Base-by-base conservation (phyloP, 1,140 invertebrate genomes). In the Saccostrea cuccullata region DNA sequence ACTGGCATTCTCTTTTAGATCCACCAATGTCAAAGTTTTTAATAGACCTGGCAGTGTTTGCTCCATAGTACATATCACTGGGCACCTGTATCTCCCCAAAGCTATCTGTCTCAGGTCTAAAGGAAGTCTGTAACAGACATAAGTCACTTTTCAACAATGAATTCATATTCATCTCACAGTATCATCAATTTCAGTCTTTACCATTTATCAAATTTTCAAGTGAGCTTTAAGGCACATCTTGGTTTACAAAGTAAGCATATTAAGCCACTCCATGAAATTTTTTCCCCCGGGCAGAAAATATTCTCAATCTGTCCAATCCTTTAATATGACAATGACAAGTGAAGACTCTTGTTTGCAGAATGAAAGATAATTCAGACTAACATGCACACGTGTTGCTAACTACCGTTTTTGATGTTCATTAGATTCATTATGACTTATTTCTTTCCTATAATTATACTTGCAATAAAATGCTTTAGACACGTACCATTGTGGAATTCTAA, bases 1-100 rank as follows among this genome's bases (percentile, higher is more conserved):
- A 98, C 97, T 85, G 98, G 98, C 98, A 99, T 99, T 89, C 97
- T 96, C 95, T 99, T 98, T 84, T 96, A 87, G 96, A 95, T 55
- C 98, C 98, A 56, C 99, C 99, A 95, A 99, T 99, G 36, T 98
- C 98, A 95, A 99, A 99, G 95, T 99, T 99, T 94, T 56, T 97
- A 70, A 98, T 96, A 12, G 99, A 99, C 90, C 96, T 92, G 87
- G 98, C 97, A 60, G 99, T 99, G 95, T 99, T 98, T 2, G 98
- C 98, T 77, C 99, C 99, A 97, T 99, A 99, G 93, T 99, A 98
- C 94, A 97, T 98, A 92, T 98, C 97, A 86, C 96, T 96, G 0
- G 98, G 98, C 5, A 99, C 98, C 93, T 98, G 97, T 26, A 99
- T 95, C 94, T 99, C 98, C 23, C 99, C 98, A 95, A 99, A 98